Base-by-base conservation (phyloP, 2,113 vertebrate genomes). In the Oxyura jamaicensis region DNA sequence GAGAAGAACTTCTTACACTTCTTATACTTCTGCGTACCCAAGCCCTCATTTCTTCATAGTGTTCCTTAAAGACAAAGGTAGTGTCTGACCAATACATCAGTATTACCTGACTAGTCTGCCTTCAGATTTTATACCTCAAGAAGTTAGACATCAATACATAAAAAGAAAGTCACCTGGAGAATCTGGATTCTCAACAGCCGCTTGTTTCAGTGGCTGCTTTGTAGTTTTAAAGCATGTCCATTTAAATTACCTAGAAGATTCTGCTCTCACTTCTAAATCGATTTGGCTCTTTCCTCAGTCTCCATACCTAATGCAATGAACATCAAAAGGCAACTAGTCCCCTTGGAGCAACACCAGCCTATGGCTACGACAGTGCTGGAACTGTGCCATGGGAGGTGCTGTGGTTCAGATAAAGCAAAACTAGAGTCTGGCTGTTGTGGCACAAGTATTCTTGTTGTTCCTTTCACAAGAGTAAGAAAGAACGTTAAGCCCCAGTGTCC, bases 351-450 rank as follows among this genome's bases (percentile, higher is more conserved):
- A 10, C 46, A 63, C 17, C 36, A 76, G 46, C 63, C 72, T 55
- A 5, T 35, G 81, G 66, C 76, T 58, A 6, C 39, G 26, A 0
- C 22, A 31, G 14, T 41, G 55, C 63, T 83, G 80, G 23, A 88
- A 7, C 19, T 12, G 28, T 50, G 72, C 55, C 36, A 7, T 15
- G 31, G 50, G 36, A 93, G 55, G 11, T 79, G 63, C 80, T 85
- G 77, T 48, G 63, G 50, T 44, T 59, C 59, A 59, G 44, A 33
- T 25, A 42, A 59, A 91, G 20, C 73, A 75, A 35, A 63, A 65
- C 15, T 20, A 20, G 62, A 20, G 10, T 20, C 18, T 59, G 56
- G 25, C 39, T 71, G 52, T 72, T 42, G 39, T 0, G 0, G 3
- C 5, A 4, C 33, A 39, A 59, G 39, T 28, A 19, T 4, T 11